Base-by-base conservation (phyloP, 2,797 vertebrate genomes). In the Anas bernieri region DNA sequence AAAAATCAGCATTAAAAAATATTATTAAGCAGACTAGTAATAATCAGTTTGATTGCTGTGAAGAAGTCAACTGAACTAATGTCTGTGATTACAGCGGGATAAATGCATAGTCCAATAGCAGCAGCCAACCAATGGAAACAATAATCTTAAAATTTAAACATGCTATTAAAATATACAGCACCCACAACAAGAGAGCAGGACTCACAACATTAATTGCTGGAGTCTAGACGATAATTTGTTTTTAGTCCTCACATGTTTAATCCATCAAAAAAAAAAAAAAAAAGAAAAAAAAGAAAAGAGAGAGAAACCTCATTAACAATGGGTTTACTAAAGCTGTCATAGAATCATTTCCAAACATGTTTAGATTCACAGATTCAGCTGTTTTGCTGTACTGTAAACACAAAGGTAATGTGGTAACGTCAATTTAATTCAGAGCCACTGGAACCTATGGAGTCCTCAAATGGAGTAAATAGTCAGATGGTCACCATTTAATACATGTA, bases 21-120 rank as follows among this genome's bases (percentile, higher is more conserved):
- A 61, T 91, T 94, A 95, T 97, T 97, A 97, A 66, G 70, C 37
- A 86, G 73, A 28, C 75, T 95, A 91, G 89, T 95, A 97, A 97
- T 97, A 88, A 96, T 72, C 56, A 85, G 82, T 88, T 96, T 94
- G 73, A 95, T 93, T 94, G 79, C 90, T 96, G 84, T 52, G 86
- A 86, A 92, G 75, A 94, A 91, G 80, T 92, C 88, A 92, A 35
- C 69, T 90, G 74, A 93, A 82, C 30, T 91, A 94, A 93, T 80
- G 26, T 31, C 67, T 96, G 43, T 91, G 61, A 97, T 96, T 94
- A 90, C 7, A 70, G 59, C 26, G 69, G 52, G 33, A 55, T 72
- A 46, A 83, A 92, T 92, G 58, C 62, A 23, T 45, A 91, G 79
- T 76, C 54, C 81, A 97, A 96, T 73, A 93, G 80, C 64, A 95